Base-by-base conservation (phyloP, 2,888 invertebrate species). In the Polydrusus cervinus region DNA sequence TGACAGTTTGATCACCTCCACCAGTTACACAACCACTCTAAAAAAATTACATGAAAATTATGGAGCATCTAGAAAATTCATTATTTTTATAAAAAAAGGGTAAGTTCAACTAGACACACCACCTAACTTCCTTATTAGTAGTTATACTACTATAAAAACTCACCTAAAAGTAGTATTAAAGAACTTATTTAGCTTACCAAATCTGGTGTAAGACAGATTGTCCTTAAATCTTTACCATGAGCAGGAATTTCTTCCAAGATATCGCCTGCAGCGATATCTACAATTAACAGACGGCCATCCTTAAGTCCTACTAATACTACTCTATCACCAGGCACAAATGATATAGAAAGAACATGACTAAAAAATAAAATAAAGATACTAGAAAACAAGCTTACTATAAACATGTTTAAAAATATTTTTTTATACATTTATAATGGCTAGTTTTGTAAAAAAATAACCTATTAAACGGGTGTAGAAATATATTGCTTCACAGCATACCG, bases 291-390 rank as follows among this genome's bases (percentile, higher is more conserved):
- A 49, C 90, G 89, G 0, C 98, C 98, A 84, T 92, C 93, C 85
- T 95, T 95, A 78, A 96, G 91, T 3, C 97, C 99, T 64, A 95
- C 91, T 67, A 99, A 88, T 51, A 95, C 92, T 89, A 98, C 96
- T 13, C 97, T 90, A 88, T 99, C 98, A 16, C 94, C 94, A 16
- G 97, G 97, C 18, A 94, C 95, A 89, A 98, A 97, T 79, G 92
- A 89, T 1, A 92, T 89, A 75, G 92, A 90, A 69, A 94, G 87
- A 9, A 95, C 93, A 82, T 95, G 93, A 73, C 93, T 86, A 66
- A 67, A 82, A 83, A 57, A 49, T 64, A 71, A 14, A 6, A 45
- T 13, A 45, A 9, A 8, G 11, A 11, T 40, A 40, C 9, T 8
- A 40, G 45, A 49, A 49, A 18, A 25, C 25, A 25, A 25, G 5